phyloP scores from a whole-genome alignment of 2,113 vertebrate genomes.

The Zingel zingel region DNA sequence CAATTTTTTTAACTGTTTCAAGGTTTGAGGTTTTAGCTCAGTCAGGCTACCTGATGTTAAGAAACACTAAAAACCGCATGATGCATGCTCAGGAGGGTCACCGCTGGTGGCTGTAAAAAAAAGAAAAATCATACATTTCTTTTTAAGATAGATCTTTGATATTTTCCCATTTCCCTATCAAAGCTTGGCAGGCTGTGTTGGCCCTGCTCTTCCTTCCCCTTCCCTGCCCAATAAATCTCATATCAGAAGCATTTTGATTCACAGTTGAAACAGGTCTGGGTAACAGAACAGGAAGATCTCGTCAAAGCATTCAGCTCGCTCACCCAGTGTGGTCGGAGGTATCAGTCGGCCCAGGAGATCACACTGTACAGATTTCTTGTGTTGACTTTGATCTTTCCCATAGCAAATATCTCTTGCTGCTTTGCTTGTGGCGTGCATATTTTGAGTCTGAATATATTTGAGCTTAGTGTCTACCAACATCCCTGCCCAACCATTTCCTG shows the following conservation, averaged over 20 bases:
- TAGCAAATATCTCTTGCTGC: conserved; percentile 61
- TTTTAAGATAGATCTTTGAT: conserved; percentile 70
- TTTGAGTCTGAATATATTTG: conserved; percentile 56
- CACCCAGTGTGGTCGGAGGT: conserved; percentile 61
- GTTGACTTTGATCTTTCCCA: conserved; percentile 66
- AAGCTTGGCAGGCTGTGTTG: conserved; percentile 58
- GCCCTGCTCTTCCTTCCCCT: conserved; percentile 52
- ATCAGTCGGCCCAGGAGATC: conserved; percentile 67
- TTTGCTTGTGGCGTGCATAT: conserved; percentile 64
- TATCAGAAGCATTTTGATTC: conserved; percentile 78
- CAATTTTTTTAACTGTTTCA: neutral
- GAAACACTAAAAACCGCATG: conserved; percentile 28
- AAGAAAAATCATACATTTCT: conserved; percentile 34
- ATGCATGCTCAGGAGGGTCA: conserved; percentile 41
- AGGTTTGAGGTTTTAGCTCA: conserved; percentile 7
- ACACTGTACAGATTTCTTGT: conserved; percentile 68
- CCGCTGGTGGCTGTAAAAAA: conserved; percentile 38
- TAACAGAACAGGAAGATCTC: conserved; percentile 72
- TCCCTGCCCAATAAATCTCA: conserved; percentile 68
- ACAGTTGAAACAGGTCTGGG: conserved; percentile 69
- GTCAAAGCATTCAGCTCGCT: conserved; percentile 73
- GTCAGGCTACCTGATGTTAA: conserved; percentile 6
- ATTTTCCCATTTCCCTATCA: conserved; percentile 73
- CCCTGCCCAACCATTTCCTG: conserved; percentile 27
- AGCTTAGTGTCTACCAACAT: conserved; percentile 39